A percentile compares a stretch with the other conserved stretches of the same genome.
phyloP scores from a whole-genome alignment of 2,797 vertebrate genomes.

The Erethizon dorsatum region DNA sequence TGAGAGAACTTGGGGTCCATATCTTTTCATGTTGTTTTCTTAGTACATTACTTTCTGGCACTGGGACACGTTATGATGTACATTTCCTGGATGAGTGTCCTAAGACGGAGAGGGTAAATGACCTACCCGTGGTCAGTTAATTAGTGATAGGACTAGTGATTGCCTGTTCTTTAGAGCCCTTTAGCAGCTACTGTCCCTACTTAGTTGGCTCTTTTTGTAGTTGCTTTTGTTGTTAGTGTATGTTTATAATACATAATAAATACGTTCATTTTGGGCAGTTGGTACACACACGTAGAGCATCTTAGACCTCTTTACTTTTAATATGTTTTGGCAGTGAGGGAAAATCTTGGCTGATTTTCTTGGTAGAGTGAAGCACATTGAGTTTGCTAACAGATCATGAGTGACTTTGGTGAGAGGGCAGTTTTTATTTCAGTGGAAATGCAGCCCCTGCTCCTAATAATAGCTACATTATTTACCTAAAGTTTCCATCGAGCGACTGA shows the following conservation, averaged over 20 bases:
- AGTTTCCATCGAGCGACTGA: neutral
- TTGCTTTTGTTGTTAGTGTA: neutral
- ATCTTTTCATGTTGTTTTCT: constrained; percentile 17
- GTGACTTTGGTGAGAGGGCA: neutral
- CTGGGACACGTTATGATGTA: neutral
- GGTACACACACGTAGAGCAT: neutral
- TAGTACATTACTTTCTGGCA: neutral
- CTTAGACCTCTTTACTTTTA: neutral
- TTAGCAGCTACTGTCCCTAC: neutral
- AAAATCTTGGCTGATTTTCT: neutral
- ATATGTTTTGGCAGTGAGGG: neutral
- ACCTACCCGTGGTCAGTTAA: neutral
- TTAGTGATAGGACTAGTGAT: neutral
- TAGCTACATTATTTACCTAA: neutral
- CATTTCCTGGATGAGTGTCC: neutral
- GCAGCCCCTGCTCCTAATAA: neutral
- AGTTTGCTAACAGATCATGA: neutral
- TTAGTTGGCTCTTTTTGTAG: neutral
- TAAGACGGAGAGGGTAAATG: neutral
- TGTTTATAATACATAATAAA: neutral
- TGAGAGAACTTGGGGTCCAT: neutral
- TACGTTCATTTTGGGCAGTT: neutral
- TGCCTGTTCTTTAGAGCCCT: neutral
- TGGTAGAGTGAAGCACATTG: neutral
- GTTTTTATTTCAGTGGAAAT: constrained; percentile 1